These are phyloP conservation scores for Eospalax fontanierii DNA, from an alignment of 2,797 vertebrate species.

Conservation along the genomic window DNA sequence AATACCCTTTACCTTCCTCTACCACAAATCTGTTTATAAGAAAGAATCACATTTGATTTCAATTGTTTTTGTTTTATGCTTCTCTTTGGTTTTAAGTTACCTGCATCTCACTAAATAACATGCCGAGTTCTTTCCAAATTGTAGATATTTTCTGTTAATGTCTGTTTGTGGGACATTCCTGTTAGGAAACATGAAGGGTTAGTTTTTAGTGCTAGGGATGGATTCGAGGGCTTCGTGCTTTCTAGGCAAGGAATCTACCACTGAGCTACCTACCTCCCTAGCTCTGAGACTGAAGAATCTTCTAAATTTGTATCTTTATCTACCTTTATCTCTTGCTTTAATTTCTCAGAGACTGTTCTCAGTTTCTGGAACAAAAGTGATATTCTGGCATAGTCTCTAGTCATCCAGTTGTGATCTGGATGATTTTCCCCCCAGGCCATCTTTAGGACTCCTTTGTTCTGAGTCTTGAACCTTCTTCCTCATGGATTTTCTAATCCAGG, in stretches of 20 bases:
- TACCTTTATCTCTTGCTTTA: slow-evolving; percentile 19
- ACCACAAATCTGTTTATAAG: not conserved
- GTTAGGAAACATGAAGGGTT: not conserved
- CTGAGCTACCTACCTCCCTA: not conserved
- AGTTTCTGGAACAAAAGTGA: not conserved
- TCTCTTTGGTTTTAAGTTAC: slow-evolving; percentile 21
- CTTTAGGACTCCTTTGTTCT: not conserved
- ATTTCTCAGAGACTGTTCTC: not conserved
- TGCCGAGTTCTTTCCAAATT: slow-evolving; percentile 10
- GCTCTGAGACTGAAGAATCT: not conserved
- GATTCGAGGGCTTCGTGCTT: not conserved
- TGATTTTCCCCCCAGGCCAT: no score
- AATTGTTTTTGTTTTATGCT: slow-evolving; percentile 35
- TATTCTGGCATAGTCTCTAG: not conserved
- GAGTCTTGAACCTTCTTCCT: not conserved
- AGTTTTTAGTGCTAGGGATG: not conserved
- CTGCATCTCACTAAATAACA: not conserved
- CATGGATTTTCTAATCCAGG: slow-evolving; percentile 12
- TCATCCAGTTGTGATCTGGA: not conserved
- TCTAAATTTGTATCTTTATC: not conserved
- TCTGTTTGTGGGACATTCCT: not conserved
- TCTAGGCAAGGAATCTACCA: not conserved
- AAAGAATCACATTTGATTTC: slow-evolving; percentile 6
- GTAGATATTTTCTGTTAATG: slow-evolving; percentile 9
- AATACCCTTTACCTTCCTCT: not conserved